Conservation (phyloP, 2,888 invertebrate genomes). For the Mythimna lalbum region DNA sequence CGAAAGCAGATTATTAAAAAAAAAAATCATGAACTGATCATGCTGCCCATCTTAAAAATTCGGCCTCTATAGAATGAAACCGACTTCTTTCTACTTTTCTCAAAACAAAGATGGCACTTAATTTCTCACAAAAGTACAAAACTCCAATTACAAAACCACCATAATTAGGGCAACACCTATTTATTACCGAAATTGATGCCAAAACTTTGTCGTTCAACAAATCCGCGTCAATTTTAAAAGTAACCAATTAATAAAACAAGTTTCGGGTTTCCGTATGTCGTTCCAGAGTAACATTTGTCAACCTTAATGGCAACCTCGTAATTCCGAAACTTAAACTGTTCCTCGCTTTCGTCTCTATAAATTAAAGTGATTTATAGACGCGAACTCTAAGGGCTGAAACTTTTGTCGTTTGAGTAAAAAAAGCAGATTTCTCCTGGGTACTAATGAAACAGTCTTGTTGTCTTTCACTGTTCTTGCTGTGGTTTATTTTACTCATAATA, state of each 20-base stretch:
- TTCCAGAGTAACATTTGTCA: conserved; percentile 79
- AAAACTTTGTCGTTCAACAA: conserved; percentile 57
- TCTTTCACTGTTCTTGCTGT: conserved; percentile 65
- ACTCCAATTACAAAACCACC: conserved; percentile 21
- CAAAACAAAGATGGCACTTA: background rate
- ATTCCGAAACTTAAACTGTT: conserved; percentile 78
- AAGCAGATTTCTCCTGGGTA: conserved; percentile 79
- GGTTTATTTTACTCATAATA: conserved; percentile 69
- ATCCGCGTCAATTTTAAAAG: conserved; percentile 60
- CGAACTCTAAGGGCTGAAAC: conserved; percentile 80
- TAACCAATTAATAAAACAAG: conserved; percentile 61
- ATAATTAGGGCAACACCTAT: conserved; percentile 40
- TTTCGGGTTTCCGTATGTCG: conserved; percentile 60
- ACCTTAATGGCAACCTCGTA: conserved; percentile 75
- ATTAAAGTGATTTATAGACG: conserved; percentile 87
- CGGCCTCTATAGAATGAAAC: no score
- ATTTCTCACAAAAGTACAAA: conserved; percentile 17
- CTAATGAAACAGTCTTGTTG: conserved; percentile 81
- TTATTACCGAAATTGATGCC: conserved; percentile 56
- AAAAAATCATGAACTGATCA: no score
- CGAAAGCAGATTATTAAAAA: no score
- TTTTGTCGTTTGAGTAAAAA: conserved; percentile 83
- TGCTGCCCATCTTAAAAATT: no score
- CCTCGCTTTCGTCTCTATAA: conserved; percentile 85
- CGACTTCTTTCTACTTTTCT: background rate